Conservation (phyloP, 2,113 vertebrate genomes). For the Machaerirhynchus nigripectus region DNA sequence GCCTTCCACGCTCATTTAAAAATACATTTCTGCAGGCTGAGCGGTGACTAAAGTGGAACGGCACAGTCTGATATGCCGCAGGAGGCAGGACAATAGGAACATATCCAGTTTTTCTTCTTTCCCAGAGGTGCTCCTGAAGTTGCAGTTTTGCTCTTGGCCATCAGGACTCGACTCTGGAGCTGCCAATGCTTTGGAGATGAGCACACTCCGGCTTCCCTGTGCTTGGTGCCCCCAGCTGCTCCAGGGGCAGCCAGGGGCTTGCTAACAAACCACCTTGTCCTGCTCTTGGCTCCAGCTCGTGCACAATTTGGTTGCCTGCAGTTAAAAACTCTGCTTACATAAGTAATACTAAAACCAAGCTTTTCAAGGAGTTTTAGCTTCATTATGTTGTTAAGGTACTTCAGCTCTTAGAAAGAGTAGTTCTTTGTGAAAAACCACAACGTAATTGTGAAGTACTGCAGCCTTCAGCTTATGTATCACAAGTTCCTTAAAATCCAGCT, state of each 20-base stretch:
- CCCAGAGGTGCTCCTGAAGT: not conserved
- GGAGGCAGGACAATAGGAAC: not conserved
- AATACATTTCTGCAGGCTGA: not conserved
- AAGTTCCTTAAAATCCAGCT: not conserved
- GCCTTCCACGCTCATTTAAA: not conserved
- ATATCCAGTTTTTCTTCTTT: not conserved
- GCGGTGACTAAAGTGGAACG: not conserved
- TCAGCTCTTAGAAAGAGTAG: not conserved
- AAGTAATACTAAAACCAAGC: not conserved
- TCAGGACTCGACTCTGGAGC: not conserved
- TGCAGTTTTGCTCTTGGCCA: not conserved
- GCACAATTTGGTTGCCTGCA: not conserved
- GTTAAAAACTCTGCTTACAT: not conserved
- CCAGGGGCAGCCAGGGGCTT: not conserved
- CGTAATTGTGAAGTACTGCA: not conserved
- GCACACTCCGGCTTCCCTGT: rapidly evolving
- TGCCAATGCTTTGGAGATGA: not conserved
- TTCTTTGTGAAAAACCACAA: not conserved
- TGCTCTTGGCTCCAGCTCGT: not conserved
- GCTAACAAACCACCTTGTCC: not conserved
- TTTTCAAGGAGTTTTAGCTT: not conserved
- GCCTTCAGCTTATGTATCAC: not conserved
- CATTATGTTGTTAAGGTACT: not conserved
- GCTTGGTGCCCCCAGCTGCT: not conserved
- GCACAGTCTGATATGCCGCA: not conserved